Evolutionary conservation across 2,113 vertebrate genomes (phyloP).

Genomic region (Eptatretus burgeri): DNA sequence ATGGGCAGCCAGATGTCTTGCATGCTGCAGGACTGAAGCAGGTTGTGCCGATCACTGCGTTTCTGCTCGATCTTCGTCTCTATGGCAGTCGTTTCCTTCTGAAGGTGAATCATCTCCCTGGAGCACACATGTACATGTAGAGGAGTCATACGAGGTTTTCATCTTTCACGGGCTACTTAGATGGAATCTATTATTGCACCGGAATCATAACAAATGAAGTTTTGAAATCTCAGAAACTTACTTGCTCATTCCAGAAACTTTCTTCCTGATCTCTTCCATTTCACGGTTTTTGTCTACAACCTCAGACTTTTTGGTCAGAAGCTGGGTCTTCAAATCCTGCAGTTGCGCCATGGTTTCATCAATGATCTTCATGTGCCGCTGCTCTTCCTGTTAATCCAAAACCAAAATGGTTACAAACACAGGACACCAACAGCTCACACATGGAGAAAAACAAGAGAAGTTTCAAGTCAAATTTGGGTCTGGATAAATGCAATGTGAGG

Average conservation of each 20-base stretch:
- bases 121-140: no score
- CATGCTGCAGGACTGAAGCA: conserved; percentile 52
- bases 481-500: no score
- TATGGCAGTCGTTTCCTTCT: conserved; percentile 24
- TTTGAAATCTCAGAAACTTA: conserved; percentile 13
- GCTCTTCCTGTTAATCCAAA: conserved; percentile 24
- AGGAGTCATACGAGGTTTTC: no score
- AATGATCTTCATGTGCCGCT: conserved; percentile 21
- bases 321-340: conserved; percentile 20
- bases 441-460: no score
- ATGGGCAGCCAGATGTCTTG: conserved; percentile 28
- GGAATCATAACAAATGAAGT: not conserved
- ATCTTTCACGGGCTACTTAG: no score
- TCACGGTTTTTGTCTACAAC: conserved; percentile 21
- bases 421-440: no score
- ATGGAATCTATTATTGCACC: no score
- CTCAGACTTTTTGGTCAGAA: conserved; percentile 23
- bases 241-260: conserved; percentile 26
- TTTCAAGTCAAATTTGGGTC: no score
- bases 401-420: no score
- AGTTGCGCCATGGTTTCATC: conserved; percentile 22
- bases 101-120: conserved; percentile 33
- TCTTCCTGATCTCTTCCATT: conserved; percentile 27
- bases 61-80: conserved; percentile 44
- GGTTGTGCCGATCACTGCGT: conserved; percentile 34